These are phyloP conservation scores for Harpagus bidentatus DNA, from an alignment of 2,113 vertebrate genomes.

Conservation along the genomic window DNA sequence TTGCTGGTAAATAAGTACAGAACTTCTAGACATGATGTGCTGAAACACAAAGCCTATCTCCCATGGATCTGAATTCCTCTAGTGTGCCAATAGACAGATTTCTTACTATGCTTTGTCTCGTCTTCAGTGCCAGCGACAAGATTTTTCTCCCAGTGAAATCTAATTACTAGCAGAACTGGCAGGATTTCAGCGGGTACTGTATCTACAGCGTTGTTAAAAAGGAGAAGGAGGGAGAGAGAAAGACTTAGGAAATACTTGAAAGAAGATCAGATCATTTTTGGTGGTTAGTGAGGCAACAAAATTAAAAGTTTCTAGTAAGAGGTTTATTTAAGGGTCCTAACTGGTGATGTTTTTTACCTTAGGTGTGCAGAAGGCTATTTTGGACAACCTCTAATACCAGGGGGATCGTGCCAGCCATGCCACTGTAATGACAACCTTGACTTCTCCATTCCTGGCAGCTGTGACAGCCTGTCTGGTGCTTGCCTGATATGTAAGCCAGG, in stretches of 20 bases:
- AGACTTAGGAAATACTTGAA: not conserved
- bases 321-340: slow-evolving; percentile 12
- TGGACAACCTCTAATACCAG: slow-evolving; percentile 83
- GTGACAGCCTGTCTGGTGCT: slow-evolving; percentile 89
- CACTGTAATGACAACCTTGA: slow-evolving; percentile 92
- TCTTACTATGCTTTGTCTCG: slow-evolving; percentile 39
- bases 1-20: slow-evolving; percentile 6
- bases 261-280: not conserved
- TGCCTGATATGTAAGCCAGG: slow-evolving; percentile 91
- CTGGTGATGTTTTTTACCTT: slow-evolving; percentile 32
- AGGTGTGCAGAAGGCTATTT: slow-evolving; percentile 94
- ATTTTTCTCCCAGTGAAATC: slow-evolving; percentile 43
- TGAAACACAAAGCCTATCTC: slow-evolving; percentile 43
- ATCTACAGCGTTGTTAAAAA: slow-evolving; percentile 31
- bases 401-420: slow-evolving; percentile 88
- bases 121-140: slow-evolving; percentile 60
- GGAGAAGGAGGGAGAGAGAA: not conserved
- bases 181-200: slow-evolving; percentile 59
- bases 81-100: slow-evolving; percentile 31
- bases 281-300: not conserved
- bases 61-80: not conserved
- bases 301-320: not conserved
- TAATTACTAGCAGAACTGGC: slow-evolving; percentile 66
- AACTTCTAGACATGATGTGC: not conserved
- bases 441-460: slow-evolving; percentile 84